Evolutionary conservation across 2,888 invertebrate species (phyloP), one percentile per base, ranked within the genome.

Genomic region (Cephalotes varians): DNA sequence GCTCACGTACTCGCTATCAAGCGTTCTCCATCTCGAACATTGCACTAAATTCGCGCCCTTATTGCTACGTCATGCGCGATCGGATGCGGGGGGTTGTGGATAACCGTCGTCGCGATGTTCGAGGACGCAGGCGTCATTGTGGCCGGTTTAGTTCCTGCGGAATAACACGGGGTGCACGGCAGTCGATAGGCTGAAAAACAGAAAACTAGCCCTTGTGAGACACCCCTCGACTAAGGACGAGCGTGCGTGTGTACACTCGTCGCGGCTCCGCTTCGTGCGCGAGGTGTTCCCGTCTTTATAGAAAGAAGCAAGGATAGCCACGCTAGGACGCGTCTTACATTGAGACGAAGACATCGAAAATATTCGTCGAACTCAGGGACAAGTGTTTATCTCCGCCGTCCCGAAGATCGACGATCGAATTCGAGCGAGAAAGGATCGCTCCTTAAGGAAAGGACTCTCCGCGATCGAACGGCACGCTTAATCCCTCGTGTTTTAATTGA

Each of bases 151-250:
- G 86, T 90, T 92, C 89, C 83, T 81, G 62, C 56, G 71, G 80
- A 77, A 83, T 82, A 87, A 90, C 93, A 89, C 90, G 86, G 92
- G 93, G 92, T 92, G 93, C 93, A 92, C 81, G 86, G 83, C 91
- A 93, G 93, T 93, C 93, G 91, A 90, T 90, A 90, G 90, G 83
- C 86, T 83, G 67, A 88, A 91, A 90, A 91, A 91, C 90, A 90
- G 89, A 88, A 82, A 88, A 87, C 84, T 87, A 91, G 88, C 89
- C 89, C 89, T 88, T 87, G 86, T 73, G 67, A 83, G 87, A 81
- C 73, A 81, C 85, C 74, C 80, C 49, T 73, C 37, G 86, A 40
- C 15, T 49, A 77, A 84, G 40, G 81, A 37, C 82, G 81, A 88
- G 80, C 87, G 88, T 86, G 88, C 85, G 86, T 85, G 88, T 85